phyloP scores from a whole-genome alignment of 1,140 invertebrate genomes.

The Stenopsyche tienmushanensis region DNA sequence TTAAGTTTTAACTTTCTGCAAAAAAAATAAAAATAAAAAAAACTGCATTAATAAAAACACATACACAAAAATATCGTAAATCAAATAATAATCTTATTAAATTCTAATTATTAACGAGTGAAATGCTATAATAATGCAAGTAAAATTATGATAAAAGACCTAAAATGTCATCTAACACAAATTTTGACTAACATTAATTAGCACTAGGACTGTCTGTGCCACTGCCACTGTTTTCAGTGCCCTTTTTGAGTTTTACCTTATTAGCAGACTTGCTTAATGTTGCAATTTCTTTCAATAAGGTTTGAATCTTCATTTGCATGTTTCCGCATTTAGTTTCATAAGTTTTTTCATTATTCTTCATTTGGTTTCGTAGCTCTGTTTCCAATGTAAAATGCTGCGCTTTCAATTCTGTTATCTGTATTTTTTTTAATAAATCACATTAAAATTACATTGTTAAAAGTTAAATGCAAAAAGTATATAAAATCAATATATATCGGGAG shows the following conservation, averaged over 20 bases:
- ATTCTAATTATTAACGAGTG: too few species aligned
- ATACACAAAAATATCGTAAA: too few species aligned
- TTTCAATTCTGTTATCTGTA: slow-evolving; percentile 92
- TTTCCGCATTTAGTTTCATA: slow-evolving; percentile 77
- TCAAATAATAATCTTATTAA: too few species aligned
- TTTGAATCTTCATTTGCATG: slow-evolving; percentile 76
- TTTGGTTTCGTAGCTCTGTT: slow-evolving; percentile 80
- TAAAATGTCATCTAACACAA: background rate
- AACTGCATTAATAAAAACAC: too few species aligned
- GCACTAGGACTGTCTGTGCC: slow-evolving; percentile 72
- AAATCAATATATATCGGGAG: too few species aligned
- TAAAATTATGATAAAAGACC: too few species aligned
- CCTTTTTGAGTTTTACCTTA: slow-evolving; percentile 54
- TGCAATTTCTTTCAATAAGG: slow-evolving; percentile 80
- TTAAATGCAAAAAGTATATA: too few species aligned
- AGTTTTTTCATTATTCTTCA: slow-evolving; percentile 78
- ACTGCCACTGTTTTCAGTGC: slow-evolving; percentile 69
- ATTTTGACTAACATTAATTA: slow-evolving; percentile 45
- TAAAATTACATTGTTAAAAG: too few species aligned
- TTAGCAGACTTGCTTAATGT: slow-evolving; percentile 78
- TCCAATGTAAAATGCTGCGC: slow-evolving; percentile 87
- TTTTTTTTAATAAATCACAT: too few species aligned
- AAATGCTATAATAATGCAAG: too few species aligned
- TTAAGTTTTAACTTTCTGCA: too few species aligned
- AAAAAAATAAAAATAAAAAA: too few species aligned